These are phyloP conservation scores for Zaprionus lachaisei DNA, from an alignment of 1,140 invertebrate genomes.

Conservation along the genomic window DNA sequence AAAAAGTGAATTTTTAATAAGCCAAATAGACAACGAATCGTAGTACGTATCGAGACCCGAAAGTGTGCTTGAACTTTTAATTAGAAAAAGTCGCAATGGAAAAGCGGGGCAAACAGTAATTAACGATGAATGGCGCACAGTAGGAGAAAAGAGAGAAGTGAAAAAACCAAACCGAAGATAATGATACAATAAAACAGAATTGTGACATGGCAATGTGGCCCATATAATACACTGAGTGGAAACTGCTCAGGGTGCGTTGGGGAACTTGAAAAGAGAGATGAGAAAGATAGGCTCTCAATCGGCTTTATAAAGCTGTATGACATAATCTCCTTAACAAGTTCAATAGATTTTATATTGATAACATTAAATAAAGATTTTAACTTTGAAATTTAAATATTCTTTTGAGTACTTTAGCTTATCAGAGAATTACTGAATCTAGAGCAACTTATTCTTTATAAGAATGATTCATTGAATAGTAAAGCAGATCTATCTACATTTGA, in stretches of 20 bases:
- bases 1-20: slow-evolving; percentile 39
- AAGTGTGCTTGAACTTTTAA: slow-evolving; percentile 48
- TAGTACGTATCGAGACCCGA: slow-evolving; percentile 16
- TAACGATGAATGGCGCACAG: slow-evolving; percentile 20
- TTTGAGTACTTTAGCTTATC: not conserved
- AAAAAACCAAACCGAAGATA: slow-evolving; percentile 1
- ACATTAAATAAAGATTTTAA: not conserved
- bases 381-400: not conserved
- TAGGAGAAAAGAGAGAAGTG: not conserved
- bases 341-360: not conserved
- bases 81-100: slow-evolving; percentile 35
- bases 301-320: not conserved
- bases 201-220: slow-evolving; percentile 19
- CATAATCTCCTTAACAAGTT: not conserved
- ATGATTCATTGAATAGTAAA: too few relatives aligned
- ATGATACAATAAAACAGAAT: slow-evolving; percentile 29
- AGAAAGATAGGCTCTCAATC: not conserved
- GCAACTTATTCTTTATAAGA: too few relatives aligned
- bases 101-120: slow-evolving; percentile 46
- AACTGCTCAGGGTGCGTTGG: not conserved
- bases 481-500: not conserved
- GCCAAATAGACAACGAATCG: slow-evolving; percentile 28
- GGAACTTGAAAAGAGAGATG: not conserved
- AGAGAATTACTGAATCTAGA: not conserved
- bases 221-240: not conserved